Evolutionary conservation across 2,113 vertebrate genomes (phyloP).

Genomic region (Crotalus helleri): DNA sequence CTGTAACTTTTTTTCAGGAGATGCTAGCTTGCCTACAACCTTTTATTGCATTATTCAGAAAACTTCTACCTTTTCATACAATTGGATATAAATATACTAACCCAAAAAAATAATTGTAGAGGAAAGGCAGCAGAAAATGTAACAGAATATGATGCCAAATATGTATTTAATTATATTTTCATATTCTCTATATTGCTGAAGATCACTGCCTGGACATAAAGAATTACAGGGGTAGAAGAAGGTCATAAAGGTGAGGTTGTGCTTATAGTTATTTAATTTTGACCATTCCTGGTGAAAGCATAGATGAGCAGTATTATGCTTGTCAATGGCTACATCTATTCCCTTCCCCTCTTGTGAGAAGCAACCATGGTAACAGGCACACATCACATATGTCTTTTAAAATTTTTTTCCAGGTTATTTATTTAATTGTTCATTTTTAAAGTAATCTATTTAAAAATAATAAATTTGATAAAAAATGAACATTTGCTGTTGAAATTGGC

Average conservation of each 20-base stretch:
- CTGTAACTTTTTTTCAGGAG: slow-evolving; percentile 59
- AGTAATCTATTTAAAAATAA: background rate
- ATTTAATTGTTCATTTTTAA: background rate
- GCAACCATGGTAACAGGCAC: background rate
- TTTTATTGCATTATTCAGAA: slow-evolving; percentile 62
- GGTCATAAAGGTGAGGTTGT: background rate
- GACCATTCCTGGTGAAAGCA: background rate
- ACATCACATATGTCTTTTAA: background rate
- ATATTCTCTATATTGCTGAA: slow-evolving; percentile 3
- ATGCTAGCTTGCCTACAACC: slow-evolving; percentile 47
- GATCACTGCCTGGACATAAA: background rate
- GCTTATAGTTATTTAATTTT: background rate
- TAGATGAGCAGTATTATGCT: background rate
- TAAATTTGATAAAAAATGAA: background rate
- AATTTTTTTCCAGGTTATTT: background rate
- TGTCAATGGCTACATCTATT: background rate
- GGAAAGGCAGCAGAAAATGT: background rate
- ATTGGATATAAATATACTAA: slow-evolving; percentile 61
- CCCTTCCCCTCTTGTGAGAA: background rate
- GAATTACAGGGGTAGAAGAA: background rate
- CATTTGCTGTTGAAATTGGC: background rate
- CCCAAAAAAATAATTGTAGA: slow-evolving; percentile 39
- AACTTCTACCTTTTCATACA: slow-evolving; percentile 59
- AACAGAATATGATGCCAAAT: slow-evolving; percentile 44
- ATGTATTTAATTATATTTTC: background rate